phyloP scores from a whole-genome alignment of 2,797 vertebrate genomes.

The Toxotes lorentzi region DNA sequence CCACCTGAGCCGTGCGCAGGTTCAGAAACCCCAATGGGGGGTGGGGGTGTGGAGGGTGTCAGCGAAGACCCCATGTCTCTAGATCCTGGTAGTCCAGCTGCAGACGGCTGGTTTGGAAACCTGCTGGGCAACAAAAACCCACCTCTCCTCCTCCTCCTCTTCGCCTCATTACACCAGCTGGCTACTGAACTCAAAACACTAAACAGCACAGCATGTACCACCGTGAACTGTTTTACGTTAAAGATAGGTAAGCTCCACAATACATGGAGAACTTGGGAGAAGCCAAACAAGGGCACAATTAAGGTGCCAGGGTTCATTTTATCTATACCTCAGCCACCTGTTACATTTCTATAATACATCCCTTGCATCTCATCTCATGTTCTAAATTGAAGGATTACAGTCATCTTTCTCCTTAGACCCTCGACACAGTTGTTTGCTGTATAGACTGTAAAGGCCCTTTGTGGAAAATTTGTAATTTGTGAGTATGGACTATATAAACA shows the following conservation, averaged over 20 bases:
- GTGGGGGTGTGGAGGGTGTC: background rate
- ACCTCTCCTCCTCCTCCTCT: constrained; percentile 9
- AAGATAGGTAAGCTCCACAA: background rate
- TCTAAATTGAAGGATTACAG: background rate
- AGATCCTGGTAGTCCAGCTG: constrained; percentile 22
- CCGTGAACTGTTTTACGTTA: background rate
- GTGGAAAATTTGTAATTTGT: background rate
- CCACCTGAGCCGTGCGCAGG: constrained; percentile 12
- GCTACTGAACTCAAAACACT: constrained; percentile 56
- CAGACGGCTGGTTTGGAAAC: constrained; percentile 46
- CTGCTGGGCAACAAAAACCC: constrained; percentile 31
- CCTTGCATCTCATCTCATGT: background rate
- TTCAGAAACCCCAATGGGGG: constrained; percentile 31
- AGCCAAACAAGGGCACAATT: background rate
- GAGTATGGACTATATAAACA: background rate
- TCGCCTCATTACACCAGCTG: constrained; percentile 53
- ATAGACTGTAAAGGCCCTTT: background rate
- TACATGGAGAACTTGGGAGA: background rate
- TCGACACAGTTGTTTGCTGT: background rate
- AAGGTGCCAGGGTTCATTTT: constrained; percentile 15
- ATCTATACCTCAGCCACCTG: background rate
- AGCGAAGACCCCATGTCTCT: constrained; percentile 14
- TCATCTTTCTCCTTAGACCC: background rate
- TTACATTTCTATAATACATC: background rate
- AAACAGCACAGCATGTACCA: constrained; percentile 43